Evolutionary conservation across 1,140 invertebrate species (phyloP), one percentile per base, ranked within the genome.

Genomic region (Aphaenogaster floridana): DNA sequence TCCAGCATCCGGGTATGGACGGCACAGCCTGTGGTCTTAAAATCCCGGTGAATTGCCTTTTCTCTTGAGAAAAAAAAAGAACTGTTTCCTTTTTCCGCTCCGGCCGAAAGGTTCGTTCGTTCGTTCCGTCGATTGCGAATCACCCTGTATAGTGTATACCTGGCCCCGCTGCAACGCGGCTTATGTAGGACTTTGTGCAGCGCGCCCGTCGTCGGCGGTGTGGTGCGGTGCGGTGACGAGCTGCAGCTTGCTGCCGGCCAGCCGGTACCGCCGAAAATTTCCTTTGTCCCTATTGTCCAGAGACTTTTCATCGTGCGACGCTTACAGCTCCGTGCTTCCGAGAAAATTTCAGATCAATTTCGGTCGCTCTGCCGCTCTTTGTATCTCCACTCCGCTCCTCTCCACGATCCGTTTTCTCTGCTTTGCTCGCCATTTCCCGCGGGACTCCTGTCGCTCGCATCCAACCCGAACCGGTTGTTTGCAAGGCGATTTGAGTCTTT

Each of bases 281-380:
- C 91, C 94, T 94, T 94, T 94, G 94, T 94, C 91, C 94, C 90
- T 92, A 94, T 94, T 93, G 93, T 94, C 87, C 86, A 54, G 52
- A 66, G 90, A 90, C 92, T 94, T 94, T 94, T 89, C 93, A 92
- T 88, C 66, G 66, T 88, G 77, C 87, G 72, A 80, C 78, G 34
- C 63, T 88, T 64, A 86, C 68, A 50, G 77, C 34, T 45, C 87
- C 39, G 76, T 39, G 83, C 69, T 93, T 92, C 92, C 84, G 76
- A 91, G 92, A 92, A 94, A 94, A 87, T 72, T 86, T 66, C 54
- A 28, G 54, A 86, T 89, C 28, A 28, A 28, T 91, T 91, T 59
- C 61, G 34, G 6, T 28, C 28, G 28, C 17, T 36, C 64, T 45
- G 42, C 17, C 78, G 15, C 36, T 74, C 78, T 78, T 68, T 61